These are phyloP conservation scores for Porites cylindrica DNA, from an alignment of 92 coral and sea anemone genomes.

Conservation along the genomic window DNA sequence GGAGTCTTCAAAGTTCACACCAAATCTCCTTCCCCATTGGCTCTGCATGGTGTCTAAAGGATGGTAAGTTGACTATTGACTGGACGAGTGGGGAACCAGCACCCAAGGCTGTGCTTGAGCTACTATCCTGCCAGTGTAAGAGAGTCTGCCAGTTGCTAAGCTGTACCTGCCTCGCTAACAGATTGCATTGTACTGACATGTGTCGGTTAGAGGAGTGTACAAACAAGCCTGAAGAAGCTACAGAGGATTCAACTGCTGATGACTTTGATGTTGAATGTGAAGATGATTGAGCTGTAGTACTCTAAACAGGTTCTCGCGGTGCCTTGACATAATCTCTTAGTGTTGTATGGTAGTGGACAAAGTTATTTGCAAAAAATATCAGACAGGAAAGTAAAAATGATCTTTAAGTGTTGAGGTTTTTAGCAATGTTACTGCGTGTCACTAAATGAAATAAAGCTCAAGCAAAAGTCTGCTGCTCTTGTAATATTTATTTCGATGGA, in stretches of 20 bases:
- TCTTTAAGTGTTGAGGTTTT: neutral
- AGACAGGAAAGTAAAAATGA: too few relatives aligned
- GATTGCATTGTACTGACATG: neutral
- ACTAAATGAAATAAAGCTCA: too few relatives aligned
- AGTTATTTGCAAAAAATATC: too few relatives aligned
- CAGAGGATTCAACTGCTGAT: slow-evolving; percentile 2
- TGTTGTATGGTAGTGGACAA: too few relatives aligned
- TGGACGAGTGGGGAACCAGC: slow-evolving; percentile 67
- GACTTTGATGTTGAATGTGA: neutral
- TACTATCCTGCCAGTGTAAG: slow-evolving; percentile 22
- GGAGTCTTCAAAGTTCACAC: neutral
- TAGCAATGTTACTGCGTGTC: slow-evolving; percentile 2
- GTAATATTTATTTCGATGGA: too few relatives aligned
- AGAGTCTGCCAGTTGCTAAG: neutral
- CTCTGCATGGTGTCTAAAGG: slow-evolving; percentile 46
- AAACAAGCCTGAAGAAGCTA: neutral
- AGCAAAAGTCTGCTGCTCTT: too few relatives aligned
- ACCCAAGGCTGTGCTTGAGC: slow-evolving; percentile 43
- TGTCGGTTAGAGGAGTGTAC: slow-evolving; percentile 8
- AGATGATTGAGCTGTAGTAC: neutral
- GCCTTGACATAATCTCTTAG: neutral
- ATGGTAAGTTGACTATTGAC: slow-evolving; percentile 39
- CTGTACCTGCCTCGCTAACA: slow-evolving; percentile 12
- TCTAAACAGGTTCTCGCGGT: neutral
- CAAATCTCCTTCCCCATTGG: slow-evolving; percentile 54